phyloP scores from a whole-genome alignment of 2,888 invertebrate species.

The Desoria tigrina region DNA sequence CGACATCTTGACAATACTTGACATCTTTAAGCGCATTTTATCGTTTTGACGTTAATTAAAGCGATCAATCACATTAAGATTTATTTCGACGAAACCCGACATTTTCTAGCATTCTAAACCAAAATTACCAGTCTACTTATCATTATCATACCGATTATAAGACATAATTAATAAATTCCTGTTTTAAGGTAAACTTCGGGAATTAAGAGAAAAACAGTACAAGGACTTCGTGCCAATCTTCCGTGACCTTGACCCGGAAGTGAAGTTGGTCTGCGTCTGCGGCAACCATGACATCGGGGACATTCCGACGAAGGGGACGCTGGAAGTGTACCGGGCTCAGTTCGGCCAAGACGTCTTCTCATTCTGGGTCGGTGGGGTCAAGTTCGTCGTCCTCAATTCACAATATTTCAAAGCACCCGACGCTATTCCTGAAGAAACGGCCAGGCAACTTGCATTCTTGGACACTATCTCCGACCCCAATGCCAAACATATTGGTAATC shows the following conservation, averaged over 20 bases:
- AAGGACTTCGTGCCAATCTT: constrained; percentile 56
- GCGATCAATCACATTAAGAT: too few species aligned
- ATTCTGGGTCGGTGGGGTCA: constrained; percentile 60
- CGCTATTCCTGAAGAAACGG: constrained; percentile 55
- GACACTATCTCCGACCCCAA: constrained; percentile 50
- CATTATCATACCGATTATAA: too few species aligned
- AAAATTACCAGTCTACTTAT: too few species aligned
- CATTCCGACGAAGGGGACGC: constrained; percentile 57
- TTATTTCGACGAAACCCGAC: too few species aligned
- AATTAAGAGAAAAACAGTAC: constrained; percentile 56
- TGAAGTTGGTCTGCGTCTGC: constrained; percentile 60
- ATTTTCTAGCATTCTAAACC: too few species aligned
- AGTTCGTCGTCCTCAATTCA: constrained; percentile 60
- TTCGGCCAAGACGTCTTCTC: constrained; percentile 61
- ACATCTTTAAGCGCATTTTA: too few species aligned
- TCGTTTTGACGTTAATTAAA: too few species aligned
- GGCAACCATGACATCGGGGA: constrained; percentile 63
- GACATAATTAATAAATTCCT: not conserved
- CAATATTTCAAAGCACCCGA: constrained; percentile 57
- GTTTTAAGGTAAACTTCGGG: constrained; percentile 31
- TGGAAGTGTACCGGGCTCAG: constrained; percentile 54
- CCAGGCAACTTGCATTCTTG: constrained; percentile 58
- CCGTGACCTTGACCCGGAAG: constrained; percentile 56
- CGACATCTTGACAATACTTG: too few species aligned
- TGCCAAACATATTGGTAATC: constrained; percentile 49